A percentile compares a stretch with the other conserved stretches of the same genome.
Evolutionary conservation across 2,888 invertebrate species (phyloP).

Genomic region (Ormyrus pomaceus): DNA sequence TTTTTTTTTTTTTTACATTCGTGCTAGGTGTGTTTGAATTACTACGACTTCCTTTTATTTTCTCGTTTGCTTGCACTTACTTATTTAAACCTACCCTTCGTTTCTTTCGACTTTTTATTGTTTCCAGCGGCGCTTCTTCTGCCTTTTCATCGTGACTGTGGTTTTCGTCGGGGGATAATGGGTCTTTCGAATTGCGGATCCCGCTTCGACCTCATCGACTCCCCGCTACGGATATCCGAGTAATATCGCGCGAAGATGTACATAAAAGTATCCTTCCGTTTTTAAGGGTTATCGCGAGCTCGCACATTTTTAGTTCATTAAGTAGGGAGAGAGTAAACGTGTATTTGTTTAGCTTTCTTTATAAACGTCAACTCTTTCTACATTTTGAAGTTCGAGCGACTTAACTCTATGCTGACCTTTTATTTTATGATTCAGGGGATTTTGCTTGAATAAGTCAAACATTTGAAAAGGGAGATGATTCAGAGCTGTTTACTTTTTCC

Average conservation of each 20-base stretch:
- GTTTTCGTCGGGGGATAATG: neutral
- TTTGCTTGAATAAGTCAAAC: no score
- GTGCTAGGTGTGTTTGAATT: constrained; percentile 22
- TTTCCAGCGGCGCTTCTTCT: constrained; percentile 6
- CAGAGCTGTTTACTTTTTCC: no score
- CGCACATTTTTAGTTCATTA: no score
- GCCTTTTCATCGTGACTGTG: constrained; percentile 3
- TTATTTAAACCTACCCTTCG: constrained; percentile 26
- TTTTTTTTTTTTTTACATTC: constrained; percentile 12
- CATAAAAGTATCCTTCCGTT: no score
- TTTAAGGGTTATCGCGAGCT: no score
- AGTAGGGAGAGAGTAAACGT: no score
- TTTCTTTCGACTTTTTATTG: constrained; percentile 19
- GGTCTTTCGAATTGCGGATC: neutral
- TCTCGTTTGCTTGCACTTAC: constrained; percentile 19
- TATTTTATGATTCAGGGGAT: no score
- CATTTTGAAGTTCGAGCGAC: no score
- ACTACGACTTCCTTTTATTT: constrained; percentile 38
- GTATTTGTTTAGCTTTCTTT: no score
- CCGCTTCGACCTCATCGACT: neutral
- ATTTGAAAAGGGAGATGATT: no score
- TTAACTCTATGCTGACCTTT: no score
- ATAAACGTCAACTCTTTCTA: no score
- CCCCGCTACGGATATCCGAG: neutral
- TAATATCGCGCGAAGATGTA: neutral